A percentile compares a stretch with the other conserved stretches of the same genome.
These are phyloP conservation scores for Gambelia wislizenii DNA, from an alignment of 2,797 vertebrate genomes.

Conservation along the genomic window DNA sequence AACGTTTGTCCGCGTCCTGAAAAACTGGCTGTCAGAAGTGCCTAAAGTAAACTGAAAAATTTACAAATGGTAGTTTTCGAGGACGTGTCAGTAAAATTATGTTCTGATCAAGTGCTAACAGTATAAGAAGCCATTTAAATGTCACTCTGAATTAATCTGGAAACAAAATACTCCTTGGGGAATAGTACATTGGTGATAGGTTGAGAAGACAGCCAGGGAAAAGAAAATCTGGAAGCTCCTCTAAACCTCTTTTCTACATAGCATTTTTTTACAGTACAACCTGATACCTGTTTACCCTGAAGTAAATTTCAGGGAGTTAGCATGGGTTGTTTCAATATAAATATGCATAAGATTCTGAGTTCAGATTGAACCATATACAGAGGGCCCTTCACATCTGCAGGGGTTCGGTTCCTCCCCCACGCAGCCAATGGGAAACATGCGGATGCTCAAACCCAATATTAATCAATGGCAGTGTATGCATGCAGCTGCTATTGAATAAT, in stretches of 20 bases:
- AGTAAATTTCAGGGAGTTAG: too few relatives aligned
- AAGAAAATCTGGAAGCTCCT: not conserved
- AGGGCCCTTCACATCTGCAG: too few relatives aligned
- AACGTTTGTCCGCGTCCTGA: slow-evolving; percentile 28
- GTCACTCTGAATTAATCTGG: slow-evolving; percentile 37
- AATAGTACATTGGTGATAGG: not conserved
- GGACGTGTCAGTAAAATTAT: slow-evolving; percentile 26
- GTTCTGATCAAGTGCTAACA: slow-evolving; percentile 37
- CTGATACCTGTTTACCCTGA: too few relatives aligned
- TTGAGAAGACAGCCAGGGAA: not conserved
- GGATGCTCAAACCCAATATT: too few relatives aligned
- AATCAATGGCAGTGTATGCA: too few relatives aligned
- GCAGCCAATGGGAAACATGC: too few relatives aligned
- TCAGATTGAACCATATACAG: not conserved
- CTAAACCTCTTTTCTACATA: not conserved
- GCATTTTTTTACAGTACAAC: not conserved
- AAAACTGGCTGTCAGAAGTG: not conserved
- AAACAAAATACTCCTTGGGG: slow-evolving; percentile 13
- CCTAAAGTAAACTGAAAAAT: not conserved
- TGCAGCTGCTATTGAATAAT: too few relatives aligned
- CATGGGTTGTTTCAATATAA: not conserved
- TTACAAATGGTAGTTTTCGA: slow-evolving; percentile 48
- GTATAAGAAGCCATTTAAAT: slow-evolving; percentile 39
- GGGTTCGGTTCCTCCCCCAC: too few relatives aligned
- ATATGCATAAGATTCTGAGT: not conserved